These are phyloP conservation scores for Cheilosia soror DNA, from an alignment of 2,888 invertebrate species.

Conservation along the genomic window DNA sequence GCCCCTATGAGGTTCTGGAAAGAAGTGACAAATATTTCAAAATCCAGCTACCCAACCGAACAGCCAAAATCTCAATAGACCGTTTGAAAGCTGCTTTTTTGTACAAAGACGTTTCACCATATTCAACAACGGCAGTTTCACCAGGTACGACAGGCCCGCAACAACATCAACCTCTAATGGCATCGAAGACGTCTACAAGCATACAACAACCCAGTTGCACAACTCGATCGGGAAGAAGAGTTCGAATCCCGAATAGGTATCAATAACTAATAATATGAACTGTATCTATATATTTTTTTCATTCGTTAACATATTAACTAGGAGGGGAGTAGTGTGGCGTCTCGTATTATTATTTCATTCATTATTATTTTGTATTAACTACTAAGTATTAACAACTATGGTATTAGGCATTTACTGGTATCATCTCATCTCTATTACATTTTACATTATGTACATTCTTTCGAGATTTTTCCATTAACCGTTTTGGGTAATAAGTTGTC, in stretches of 20 bases:
- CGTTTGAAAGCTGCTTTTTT: constrained; percentile 9
- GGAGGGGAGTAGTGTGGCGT: constrained; percentile 16
- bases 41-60: neutral
- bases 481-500: too few species aligned
- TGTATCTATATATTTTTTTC: neutral
- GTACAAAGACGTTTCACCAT: neutral
- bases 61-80: constrained; percentile 7
- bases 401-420: neutral
- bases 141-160: neutral
- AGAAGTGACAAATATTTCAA: constrained; percentile 13
- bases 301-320: constrained; percentile 21
- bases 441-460: neutral
- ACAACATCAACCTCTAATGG: neutral
- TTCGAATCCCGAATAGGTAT: constrained; percentile 10
- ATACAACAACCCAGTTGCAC: neutral
- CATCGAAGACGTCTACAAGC: neutral
- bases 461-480: neutral
- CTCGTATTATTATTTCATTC: neutral
- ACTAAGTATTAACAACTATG: neutral
- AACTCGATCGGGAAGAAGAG: constrained; percentile 22
- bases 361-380: neutral
- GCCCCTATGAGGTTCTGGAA: constrained; percentile 1
- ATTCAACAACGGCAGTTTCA: neutral
- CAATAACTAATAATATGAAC: neutral
- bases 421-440: neutral